A percentile compares a stretch with the other conserved stretches of the same genome.
phyloP scores from a whole-genome alignment of 1,140 invertebrate genomes.

The Bombus balteatus region DNA sequence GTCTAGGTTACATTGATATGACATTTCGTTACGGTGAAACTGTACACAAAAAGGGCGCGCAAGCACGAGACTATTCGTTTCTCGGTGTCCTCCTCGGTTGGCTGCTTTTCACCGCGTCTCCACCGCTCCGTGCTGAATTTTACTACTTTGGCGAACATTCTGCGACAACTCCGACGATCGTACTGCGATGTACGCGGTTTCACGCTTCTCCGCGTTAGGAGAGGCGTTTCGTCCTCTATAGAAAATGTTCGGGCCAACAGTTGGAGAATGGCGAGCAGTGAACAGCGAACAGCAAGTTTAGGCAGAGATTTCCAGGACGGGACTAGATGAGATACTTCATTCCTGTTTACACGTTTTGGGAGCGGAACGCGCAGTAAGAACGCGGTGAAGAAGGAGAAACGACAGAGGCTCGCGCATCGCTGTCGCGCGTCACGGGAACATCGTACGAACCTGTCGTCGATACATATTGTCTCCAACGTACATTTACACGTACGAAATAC shows the following conservation, averaged over 20 bases:
- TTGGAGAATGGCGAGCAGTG: no score
- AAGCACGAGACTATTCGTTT: conserved; percentile 57
- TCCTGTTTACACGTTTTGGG: no score
- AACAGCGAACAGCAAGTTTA: no score
- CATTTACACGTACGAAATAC: conserved; percentile 74
- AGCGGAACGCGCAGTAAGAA: background rate
- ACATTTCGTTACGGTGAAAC: conserved; percentile 62
- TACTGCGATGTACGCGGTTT: background rate
- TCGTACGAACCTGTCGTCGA: conserved; percentile 41
- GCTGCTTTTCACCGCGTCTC: conserved; percentile 6
- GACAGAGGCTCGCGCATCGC: conserved; percentile 10
- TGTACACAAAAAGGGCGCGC: conserved; percentile 60
- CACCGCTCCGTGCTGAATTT: background rate
- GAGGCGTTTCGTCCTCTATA: background rate
- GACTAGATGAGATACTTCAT: no score
- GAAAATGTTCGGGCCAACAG: no score
- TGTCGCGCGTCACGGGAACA: background rate
- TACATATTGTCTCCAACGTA: conserved; percentile 78
- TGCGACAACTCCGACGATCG: no score
- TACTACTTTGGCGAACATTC: background rate
- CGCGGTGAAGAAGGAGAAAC: conserved; percentile 37
- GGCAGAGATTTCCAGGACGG: no score
- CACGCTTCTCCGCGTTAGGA: background rate
- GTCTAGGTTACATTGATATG: conserved; percentile 73
- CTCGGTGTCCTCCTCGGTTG: conserved; percentile 11